Evolutionary conservation across 2,888 invertebrate genomes (phyloP).

Genomic region (Labia minor): DNA sequence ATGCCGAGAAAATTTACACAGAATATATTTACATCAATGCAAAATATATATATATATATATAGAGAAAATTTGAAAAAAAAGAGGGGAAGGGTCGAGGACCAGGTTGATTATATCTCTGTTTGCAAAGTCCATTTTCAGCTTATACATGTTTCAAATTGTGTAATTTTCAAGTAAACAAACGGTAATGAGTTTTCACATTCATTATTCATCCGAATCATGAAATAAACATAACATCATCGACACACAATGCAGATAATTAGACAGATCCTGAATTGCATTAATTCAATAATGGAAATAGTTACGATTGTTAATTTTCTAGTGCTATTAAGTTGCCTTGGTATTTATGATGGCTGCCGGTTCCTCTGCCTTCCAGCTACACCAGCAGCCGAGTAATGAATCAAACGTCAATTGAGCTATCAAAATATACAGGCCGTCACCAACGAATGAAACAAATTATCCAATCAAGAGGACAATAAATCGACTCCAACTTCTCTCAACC

Average conservation of each 20-base stretch:
- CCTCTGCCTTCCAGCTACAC: background rate
- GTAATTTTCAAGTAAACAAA: conserved; percentile 7
- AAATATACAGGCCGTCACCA: background rate
- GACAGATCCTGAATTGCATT: background rate
- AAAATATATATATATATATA: background rate
- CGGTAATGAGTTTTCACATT: conserved; percentile 1
- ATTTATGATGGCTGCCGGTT: background rate
- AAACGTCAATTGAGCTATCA: conserved; percentile 13
- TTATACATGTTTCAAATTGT: conserved; percentile 4
- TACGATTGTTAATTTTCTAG: background rate
- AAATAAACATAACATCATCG: conserved; percentile 2
- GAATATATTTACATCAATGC: background rate
- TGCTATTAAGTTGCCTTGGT: background rate
- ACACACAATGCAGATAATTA: background rate
- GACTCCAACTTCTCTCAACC: background rate
- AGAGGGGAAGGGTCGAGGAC: background rate
- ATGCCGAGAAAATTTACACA: conserved; percentile 8
- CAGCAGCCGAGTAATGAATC: background rate
- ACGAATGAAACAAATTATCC: background rate
- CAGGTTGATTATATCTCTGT: background rate
- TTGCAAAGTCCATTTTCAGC: background rate
- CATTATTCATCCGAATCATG: conserved; percentile 3
- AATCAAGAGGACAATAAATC: background rate
- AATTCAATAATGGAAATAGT: background rate
- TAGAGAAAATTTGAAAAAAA: background rate